phyloP scores from a whole-genome alignment of 2,113 vertebrate species.

The Cynoglossus semilaevis region DNA sequence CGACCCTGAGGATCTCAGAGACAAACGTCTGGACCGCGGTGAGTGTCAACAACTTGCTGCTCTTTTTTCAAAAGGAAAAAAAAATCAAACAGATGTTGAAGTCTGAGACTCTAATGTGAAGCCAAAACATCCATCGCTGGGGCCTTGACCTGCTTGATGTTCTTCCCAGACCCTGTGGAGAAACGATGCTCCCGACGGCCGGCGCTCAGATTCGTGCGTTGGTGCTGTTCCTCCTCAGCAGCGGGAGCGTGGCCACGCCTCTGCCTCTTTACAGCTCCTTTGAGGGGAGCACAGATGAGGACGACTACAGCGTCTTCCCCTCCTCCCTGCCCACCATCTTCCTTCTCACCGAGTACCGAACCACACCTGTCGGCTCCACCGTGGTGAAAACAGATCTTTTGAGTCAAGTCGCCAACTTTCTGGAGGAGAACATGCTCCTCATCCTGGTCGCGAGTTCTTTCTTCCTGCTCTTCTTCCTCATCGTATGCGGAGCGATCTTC shows the following conservation, averaged over 20 bases:
- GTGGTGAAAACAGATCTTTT: slow-evolving; percentile 59
- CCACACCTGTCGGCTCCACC: slow-evolving; percentile 61
- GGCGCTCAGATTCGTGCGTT: slow-evolving; percentile 37
- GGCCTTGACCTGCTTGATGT: slow-evolving; percentile 15
- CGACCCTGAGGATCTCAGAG: too few species aligned
- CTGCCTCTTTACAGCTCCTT: slow-evolving; percentile 24
- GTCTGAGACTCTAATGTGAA: background rate
- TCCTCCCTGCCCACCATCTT: slow-evolving; percentile 13
- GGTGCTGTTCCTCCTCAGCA: slow-evolving; percentile 38
- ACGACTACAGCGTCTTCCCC: slow-evolving; percentile 21
- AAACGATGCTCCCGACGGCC: slow-evolving; percentile 48
- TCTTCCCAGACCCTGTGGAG: slow-evolving; percentile 50
- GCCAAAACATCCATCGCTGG: slow-evolving; percentile 15
- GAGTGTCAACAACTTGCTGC: too few species aligned
- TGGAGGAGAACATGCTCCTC: slow-evolving; percentile 83
- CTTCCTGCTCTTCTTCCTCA: slow-evolving; percentile 77
- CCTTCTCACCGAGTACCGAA: slow-evolving; percentile 45
- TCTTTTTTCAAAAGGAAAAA: too few species aligned
- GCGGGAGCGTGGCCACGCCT: slow-evolving; percentile 24
- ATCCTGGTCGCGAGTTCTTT: slow-evolving; percentile 81
- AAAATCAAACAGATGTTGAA: background rate
- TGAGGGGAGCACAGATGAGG: slow-evolving; percentile 76
- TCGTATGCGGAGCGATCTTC: slow-evolving; percentile 79
- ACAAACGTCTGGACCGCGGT: too few species aligned
- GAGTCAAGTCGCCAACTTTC: slow-evolving; percentile 75